Percentiles rank a stretch among this genome's conserved stretches.
Evolutionary conservation across 2,113 vertebrate species (phyloP).

Genomic region (Grantiella picta): DNA sequence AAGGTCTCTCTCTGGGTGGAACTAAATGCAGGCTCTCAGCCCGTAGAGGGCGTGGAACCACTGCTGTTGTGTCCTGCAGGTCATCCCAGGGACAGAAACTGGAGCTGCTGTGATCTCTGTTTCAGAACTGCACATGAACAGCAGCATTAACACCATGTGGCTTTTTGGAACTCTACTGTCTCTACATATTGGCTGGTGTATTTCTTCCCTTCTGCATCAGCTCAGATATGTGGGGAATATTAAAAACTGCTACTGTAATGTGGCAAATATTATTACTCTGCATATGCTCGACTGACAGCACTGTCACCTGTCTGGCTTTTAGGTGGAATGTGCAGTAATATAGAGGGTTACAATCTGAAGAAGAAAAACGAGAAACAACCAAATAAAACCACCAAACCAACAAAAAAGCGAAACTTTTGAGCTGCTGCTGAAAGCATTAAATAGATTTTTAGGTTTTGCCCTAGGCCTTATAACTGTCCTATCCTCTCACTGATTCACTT

Average conservation of each 20-base stretch:
- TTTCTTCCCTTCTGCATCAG: not conserved
- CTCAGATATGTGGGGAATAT: not conserved
- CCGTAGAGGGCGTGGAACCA: not conserved
- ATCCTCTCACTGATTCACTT: not conserved
- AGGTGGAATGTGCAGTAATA: not conserved
- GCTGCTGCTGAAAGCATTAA: not conserved
- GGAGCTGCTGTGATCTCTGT: not conserved
- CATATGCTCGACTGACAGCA: not conserved
- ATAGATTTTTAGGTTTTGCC: not conserved
- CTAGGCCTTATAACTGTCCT: not conserved
- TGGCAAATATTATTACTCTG: not conserved
- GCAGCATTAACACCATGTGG: not conserved
- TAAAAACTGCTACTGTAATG: not conserved
- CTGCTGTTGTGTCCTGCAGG: rapidly evolving
- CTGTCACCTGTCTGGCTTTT: not conserved
- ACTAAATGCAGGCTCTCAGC: not conserved
- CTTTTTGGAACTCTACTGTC: not conserved
- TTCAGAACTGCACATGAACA: not conserved
- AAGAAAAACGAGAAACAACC: not conserved
- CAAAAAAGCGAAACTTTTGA: not conserved
- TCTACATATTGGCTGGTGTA: not conserved
- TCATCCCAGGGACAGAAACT: rapidly evolving
- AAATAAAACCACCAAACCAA: not conserved
- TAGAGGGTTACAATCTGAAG: not conserved
- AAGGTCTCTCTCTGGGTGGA: not conserved